Base-by-base conservation (phyloP, 30 jellyfish, hydroid and myxozoan genomes). In the Aurelia sp. region DNA sequence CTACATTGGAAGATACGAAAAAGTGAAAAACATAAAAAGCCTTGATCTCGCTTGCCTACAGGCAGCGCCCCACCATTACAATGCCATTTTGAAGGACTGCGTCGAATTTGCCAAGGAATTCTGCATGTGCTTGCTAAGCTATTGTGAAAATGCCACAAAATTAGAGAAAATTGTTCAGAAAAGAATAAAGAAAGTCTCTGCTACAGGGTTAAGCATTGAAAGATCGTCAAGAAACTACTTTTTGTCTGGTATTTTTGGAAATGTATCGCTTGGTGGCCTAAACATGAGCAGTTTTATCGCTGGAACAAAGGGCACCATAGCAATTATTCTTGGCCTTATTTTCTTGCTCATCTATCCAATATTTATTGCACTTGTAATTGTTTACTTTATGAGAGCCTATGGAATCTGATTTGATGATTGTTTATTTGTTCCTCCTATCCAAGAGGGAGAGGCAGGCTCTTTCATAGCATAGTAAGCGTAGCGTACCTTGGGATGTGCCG, bases 51-150 rank as follows among this genome's bases (percentile, higher is more conserved):
- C 90, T 6, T 62, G 80, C 18, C 48, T 79, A 38, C 90, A 53
- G 20, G 90, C 90, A 3, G 80, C 90, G 13, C 90, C 90, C 57
- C 90, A 48, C 48, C 90, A 58, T 19, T 79, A 79, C 50, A 79
- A 79, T 63, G 90, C 90, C 65, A 79, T 79, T 13, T 61, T 79
- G 60, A 67, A 79, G 24, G 90, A 79, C 72, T 79, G 90, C 70
- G 90, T 79, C 6, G 90, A 79, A 64, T 79, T 79, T 50, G 90
- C 90, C 53, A 79, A 79, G 62, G 90, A 79, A 31, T 79, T 79
- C 57, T 79, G 90, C 24, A 53, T 64, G 58, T 79, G 81, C 35
- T 47, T 79, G 63, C 57, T 79, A 47, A 79, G 90, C 50, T 79
- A 79, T 70, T 79, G 90, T 67, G 80, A 63, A 11, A 48, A 63